These are phyloP conservation scores for Drosophila recens DNA, from an alignment of 2,888 invertebrate genomes.

Conservation along the genomic window DNA sequence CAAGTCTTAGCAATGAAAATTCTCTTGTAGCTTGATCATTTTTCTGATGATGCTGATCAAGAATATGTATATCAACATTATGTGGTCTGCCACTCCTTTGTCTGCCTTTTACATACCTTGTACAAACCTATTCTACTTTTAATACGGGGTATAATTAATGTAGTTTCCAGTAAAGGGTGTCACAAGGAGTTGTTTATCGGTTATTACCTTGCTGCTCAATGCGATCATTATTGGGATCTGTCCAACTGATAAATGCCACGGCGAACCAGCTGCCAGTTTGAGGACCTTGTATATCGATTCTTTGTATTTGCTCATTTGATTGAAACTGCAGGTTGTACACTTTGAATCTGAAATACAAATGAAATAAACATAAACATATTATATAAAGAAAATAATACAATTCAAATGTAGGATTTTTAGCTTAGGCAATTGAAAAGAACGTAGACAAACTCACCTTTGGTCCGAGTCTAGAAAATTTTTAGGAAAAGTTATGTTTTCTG, in stretches of 20 bases:
- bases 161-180: neutral
- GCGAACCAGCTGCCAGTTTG: slow-evolving; percentile 92
- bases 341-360: slow-evolving; percentile 58
- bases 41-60: no score
- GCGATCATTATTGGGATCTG: slow-evolving; percentile 89
- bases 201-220: slow-evolving; percentile 91
- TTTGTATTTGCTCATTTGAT: slow-evolving; percentile 88
- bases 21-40: no score
- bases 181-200: neutral
- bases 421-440: neutral
- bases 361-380: neutral
- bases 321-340: slow-evolving; percentile 87
- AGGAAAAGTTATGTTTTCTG: slow-evolving; percentile 92
- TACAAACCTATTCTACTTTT: no score
- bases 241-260: slow-evolving; percentile 91
- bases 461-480: slow-evolving; percentile 87
- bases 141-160: neutral
- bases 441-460: slow-evolving; percentile 75
- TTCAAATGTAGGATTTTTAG: neutral
- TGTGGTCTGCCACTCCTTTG: no score
- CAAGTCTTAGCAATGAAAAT: no score
- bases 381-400: neutral
- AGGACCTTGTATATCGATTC: slow-evolving; percentile 88
- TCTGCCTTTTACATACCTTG: no score
- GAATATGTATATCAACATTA: no score